Base-by-base conservation (phyloP, 2,113 vertebrate species). In the Poicephalus meyeri region DNA sequence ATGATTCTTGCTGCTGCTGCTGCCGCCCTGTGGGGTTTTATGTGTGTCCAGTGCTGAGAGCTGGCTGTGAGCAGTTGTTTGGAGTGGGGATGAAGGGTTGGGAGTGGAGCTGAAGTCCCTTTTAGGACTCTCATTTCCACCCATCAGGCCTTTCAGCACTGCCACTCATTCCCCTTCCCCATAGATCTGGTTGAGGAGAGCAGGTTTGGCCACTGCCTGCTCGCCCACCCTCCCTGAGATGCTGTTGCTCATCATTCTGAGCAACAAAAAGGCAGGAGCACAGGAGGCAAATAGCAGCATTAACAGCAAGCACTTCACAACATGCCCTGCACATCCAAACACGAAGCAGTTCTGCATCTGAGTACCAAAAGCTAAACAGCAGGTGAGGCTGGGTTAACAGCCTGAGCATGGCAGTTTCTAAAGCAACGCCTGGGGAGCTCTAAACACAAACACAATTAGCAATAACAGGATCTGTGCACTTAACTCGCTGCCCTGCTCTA, bases 381-480 rank as follows among this genome's bases (percentile, higher is more conserved):
- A 93, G 90, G 92, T 86, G 85, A 91, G 87, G 16, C 65, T 47
- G 68, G 80, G 84, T 93, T 83, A 81, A 78, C 77, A 79, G 81
- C 73, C 73, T 55, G 85, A 85, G 73, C 88, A 81, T 9, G 21
- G 44, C 78, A 47, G 60, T 35, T 72, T 84, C 69, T 56, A 46
- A 86, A 89, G 88, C 78, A 89, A 78, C 1, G 61, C 78, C 85
- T 82, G 66, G 85, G 92, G 91, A 94, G 91, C 65, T 84, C 35
- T 69, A 47, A 88, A 92, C 74, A 79, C 92, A 85, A 93, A 91
- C 83, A 89, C 83, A 71, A 82, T 94, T 64, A 94, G 56, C 91
- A 92, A 50, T 46, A 82, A 16, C 72, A 76, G 83, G 69, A 87
- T 91, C 80, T 29, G 10, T 25, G 91, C 73, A 35, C 86, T 93